Base-by-base conservation (phyloP, 1,140 invertebrate species). In the Drosophila funebris region DNA sequence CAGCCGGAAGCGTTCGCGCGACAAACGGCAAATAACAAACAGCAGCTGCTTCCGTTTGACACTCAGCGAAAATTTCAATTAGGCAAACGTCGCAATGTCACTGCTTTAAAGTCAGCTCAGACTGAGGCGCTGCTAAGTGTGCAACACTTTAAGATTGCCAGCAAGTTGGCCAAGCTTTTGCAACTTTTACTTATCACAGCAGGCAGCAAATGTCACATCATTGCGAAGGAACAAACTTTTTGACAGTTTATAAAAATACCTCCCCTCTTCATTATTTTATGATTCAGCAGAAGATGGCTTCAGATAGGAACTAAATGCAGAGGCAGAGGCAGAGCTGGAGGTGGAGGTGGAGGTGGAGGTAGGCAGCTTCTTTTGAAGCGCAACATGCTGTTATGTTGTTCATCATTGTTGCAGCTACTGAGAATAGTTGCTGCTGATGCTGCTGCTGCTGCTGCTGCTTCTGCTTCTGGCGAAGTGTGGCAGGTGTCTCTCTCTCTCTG, bases 231-330 rank as follows among this genome's bases (percentile, higher is more conserved):
- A 33, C 31, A 84, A 85, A 85, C 64, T 84, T 85, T 84, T 68
- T 74, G 81, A 39, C 73, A 85, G 66, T 70, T 85, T 74, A 73
- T 77, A 77, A 85, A 77, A 80, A 85, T 46, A 8, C 24, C 18
- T 24, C 7, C 9, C 33, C 33, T 4, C 33, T n/a, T 3, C 33
- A 36, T 13, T n/a, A 9, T n/a, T 36, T 13, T 4, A 9, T 41
- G 39, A 4, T 6, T 2, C 16, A 18, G 39, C 33, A 36, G 33
- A 9, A 36, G 1, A 9, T 9, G 9, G 9, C 5, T 9, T 36
- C n/a, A n/a, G n/a, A n/a, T 13, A 5, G 9, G n/a, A 36, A n/a
- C n/a, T n/a, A n/a, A n/a, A n/a, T n/a, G n/a, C n/a, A 6, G 33
- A 36, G 33, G 24, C 24, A 5, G 24, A 27, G 24, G 5, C 0